Percentiles rank a stretch among this genome's conserved stretches.
These are phyloP conservation scores for Malurus alboscapulatus DNA, from an alignment of 2,113 vertebrate genomes.

Conservation along the genomic window DNA sequence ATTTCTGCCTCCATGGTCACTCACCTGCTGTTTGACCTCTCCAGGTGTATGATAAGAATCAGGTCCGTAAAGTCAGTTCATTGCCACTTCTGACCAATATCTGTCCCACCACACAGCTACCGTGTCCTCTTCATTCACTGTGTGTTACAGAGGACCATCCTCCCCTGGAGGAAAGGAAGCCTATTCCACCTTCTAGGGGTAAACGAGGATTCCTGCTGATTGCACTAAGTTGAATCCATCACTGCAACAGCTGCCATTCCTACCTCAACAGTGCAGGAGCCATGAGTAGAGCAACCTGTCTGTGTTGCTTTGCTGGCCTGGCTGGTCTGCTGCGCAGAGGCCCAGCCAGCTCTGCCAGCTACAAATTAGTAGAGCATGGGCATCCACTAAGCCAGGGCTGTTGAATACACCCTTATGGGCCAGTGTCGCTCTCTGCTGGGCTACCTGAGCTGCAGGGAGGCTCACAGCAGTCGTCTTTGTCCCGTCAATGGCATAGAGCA, in stretches of 20 bases:
- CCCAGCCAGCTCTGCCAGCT: neutral
- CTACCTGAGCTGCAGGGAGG: neutral
- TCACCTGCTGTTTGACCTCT: neutral
- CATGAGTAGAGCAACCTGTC: fast-evolving
- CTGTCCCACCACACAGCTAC: neutral
- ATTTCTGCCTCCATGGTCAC: neutral
- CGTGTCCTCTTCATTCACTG: neutral
- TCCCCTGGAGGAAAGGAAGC: neutral
- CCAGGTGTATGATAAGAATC: neutral
- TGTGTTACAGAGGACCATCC: fast-evolving
- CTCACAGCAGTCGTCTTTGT: neutral
- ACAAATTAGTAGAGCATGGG: neutral
- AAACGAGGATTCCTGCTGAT: neutral
- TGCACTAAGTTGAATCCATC: neutral
- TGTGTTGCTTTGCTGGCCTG: neutral
- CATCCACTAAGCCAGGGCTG: neutral
- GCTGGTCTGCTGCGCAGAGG: neutral
- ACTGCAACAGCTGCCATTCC: neutral
- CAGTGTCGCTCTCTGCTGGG: neutral
- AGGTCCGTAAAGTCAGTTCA: neutral
- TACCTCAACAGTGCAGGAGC: neutral
- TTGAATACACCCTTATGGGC: neutral
- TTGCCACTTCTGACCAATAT: neutral
- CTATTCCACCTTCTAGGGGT: neutral
- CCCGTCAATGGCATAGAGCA: fast-evolving